phyloP scores from a whole-genome alignment of 1,140 invertebrate species.

The Cherax destructor region DNA sequence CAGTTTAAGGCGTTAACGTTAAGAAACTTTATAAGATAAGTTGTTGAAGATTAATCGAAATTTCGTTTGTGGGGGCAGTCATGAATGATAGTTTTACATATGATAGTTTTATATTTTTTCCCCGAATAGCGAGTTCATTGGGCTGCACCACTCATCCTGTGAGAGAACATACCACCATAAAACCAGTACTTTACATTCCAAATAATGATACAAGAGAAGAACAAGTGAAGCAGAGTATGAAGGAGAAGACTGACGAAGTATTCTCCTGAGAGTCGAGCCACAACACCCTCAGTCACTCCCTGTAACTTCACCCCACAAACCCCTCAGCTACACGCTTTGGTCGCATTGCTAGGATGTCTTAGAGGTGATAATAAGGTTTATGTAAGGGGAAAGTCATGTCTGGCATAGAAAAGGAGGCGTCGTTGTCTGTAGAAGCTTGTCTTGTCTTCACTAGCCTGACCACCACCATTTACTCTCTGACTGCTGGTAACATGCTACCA shows the following conservation, averaged over 20 bases:
- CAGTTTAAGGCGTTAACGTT: too few relatives aligned
- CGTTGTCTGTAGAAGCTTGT: not conserved
- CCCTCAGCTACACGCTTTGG: not conserved
- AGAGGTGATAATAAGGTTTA: not conserved
- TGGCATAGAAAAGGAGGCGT: not conserved
- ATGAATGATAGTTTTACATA: too few relatives aligned
- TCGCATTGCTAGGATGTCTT: not conserved
- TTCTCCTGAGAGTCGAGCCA: not conserved
- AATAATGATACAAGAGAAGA: too few relatives aligned
- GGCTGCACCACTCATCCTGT: too few relatives aligned
- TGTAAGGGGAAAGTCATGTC: not conserved
- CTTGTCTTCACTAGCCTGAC: not conserved
- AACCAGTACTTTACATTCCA: too few relatives aligned
- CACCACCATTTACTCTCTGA: not conserved
- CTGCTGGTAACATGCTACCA: too few relatives aligned
- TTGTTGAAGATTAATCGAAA: too few relatives aligned
- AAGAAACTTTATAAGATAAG: too few relatives aligned
- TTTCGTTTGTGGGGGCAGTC: too few relatives aligned
- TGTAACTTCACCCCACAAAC: not conserved
- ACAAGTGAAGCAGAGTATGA: not conserved
- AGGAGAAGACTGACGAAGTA: not conserved
- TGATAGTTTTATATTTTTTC: too few relatives aligned
- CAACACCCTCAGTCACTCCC: not conserved
- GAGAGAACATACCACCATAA: too few relatives aligned
- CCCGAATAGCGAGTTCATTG: too few relatives aligned